Conservation (phyloP, 2,113 vertebrate genomes). For the Rousettus leschenaultii region DNA sequence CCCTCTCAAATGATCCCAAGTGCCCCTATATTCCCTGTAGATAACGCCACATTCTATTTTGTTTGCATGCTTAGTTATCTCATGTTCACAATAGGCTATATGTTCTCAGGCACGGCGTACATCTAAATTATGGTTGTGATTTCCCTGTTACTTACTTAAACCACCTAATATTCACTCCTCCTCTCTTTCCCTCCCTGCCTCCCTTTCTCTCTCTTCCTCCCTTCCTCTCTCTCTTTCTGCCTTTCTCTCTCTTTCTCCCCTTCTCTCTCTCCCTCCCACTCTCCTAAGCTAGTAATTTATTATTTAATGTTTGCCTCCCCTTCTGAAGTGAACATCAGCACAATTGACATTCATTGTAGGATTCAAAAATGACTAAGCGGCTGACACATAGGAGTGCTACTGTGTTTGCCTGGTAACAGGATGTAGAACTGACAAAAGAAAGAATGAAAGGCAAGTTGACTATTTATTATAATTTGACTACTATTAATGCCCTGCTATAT, state of each 20-base stretch:
- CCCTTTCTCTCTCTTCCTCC: background rate
- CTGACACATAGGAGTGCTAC: background rate
- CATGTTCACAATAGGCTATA: background rate
- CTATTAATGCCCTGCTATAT: background rate
- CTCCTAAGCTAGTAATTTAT: background rate
- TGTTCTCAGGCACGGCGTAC: background rate
- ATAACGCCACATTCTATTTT: background rate
- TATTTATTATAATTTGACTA: background rate
- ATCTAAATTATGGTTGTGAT: background rate
- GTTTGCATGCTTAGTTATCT: background rate
- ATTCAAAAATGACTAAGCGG: background rate
- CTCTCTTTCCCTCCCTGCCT: background rate
- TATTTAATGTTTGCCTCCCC: background rate
- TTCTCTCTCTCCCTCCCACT: no score
- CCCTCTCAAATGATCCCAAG: background rate
- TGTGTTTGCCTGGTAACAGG: background rate
- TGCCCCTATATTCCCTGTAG: background rate
- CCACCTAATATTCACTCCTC: background rate
- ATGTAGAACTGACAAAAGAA: background rate
- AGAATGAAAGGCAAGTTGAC: background rate
- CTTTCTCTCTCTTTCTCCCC: background rate
- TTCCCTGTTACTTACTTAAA: background rate
- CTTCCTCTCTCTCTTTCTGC: background rate
- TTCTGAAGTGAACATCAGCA: background rate
- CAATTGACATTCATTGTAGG: background rate